These are phyloP conservation scores for Nymphalis io DNA, from an alignment of 1,140 invertebrate genomes.

Conservation along the genomic window DNA sequence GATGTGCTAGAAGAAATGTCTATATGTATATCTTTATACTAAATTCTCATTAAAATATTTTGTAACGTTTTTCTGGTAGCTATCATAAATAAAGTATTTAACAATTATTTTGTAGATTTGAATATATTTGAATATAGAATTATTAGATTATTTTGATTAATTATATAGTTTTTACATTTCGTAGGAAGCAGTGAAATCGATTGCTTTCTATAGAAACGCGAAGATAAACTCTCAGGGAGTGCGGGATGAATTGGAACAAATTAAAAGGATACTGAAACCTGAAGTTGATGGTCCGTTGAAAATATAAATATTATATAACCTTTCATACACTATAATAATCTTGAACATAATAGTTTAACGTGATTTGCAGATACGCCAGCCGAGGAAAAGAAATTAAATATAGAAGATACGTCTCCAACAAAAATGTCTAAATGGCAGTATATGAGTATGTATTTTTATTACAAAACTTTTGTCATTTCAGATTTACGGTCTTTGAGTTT, in stretches of 20 bases:
- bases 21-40: too few species aligned
- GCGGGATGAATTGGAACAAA: slow-evolving; percentile 48
- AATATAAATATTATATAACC: background rate
- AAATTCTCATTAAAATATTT: too few species aligned
- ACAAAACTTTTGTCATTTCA: too few species aligned
- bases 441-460: slow-evolving; percentile 24
- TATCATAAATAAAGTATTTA: too few species aligned
- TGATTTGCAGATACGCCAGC: slow-evolving; percentile 33
- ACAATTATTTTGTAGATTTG: too few species aligned
- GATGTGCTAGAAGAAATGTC: too few species aligned
- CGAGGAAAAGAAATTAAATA: slow-evolving; percentile 37
- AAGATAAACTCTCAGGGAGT: slow-evolving; percentile 54
- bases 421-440: slow-evolving; percentile 38
- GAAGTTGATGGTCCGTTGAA: slow-evolving; percentile 45
- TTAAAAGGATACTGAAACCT: slow-evolving; percentile 49
- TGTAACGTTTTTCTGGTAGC: too few species aligned
- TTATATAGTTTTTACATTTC: slow-evolving; percentile 8
- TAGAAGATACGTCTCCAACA: slow-evolving; percentile 16
- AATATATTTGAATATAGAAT: too few species aligned
- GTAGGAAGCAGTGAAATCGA: slow-evolving; percentile 55
- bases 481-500: too few species aligned
- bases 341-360: background rate
- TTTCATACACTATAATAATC: background rate
- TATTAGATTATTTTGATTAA: background rate
- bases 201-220: slow-evolving; percentile 56